Evolutionary conservation across 2,797 vertebrate genomes (phyloP), one percentile per base, ranked within the genome.

Genomic region (Cryptoblepharus egeriae): DNA sequence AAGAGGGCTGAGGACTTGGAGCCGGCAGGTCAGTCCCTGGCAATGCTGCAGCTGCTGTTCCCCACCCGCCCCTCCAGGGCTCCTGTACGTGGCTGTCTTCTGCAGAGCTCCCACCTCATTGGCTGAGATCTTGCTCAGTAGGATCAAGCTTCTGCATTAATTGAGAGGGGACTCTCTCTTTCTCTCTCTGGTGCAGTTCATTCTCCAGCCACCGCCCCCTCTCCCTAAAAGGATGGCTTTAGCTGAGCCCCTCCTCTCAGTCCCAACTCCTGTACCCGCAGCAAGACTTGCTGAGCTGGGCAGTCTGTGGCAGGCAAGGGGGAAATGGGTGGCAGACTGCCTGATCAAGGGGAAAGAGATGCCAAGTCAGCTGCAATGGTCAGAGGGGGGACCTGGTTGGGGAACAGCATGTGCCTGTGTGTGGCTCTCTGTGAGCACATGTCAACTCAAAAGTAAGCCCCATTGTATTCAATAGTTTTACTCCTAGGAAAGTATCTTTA

Each of bases 31-130:
- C 78, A 49, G 79, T 67, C 69, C 30, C 60, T 39, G 39, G 5
- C 55, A 81, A 68, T 81, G 75, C 84, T 55, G 84, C 84, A 85
- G 84, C 42, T 61, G 79, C 79, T 77, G 30, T 32, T 13, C 61
- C 28, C 68, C 60, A 26, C 37, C 75, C 61, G 60, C 79, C 75
- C 77, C 69, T 77, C 79, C 83, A 71, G 84, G 84, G 74, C 74
- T 81, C 79, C 84, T 49, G 61, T 78, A 55, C 69, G 75, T 28
- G 81, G 84, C 86, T 67, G 86, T 65, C 5, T 67, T 82, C 80
- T 84, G 82, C 81, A 55, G 84, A 70, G 70, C 84, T 78, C 78
- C 60, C 42, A n/a, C n/a, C 84, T 71, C 75, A 88, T 88, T 88
- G 87, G 87, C 69, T 77, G 84, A 58, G 67, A 75, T 30, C 79